phyloP scores from a whole-genome alignment of 2,113 vertebrate species.

The Oreocharis arfaki region DNA sequence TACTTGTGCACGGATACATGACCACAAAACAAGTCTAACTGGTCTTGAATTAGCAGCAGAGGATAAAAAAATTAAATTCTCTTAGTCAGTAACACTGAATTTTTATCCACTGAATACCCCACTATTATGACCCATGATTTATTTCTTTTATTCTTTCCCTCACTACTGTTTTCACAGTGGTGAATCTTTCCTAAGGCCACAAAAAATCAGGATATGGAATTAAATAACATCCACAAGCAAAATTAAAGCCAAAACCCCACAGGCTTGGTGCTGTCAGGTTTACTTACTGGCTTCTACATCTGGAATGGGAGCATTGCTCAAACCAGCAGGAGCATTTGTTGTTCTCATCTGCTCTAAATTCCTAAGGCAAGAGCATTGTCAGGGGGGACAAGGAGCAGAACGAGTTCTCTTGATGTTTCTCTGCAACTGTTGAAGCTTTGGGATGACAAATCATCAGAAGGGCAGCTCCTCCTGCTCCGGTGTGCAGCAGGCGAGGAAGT shows the following conservation, averaged over 20 bases:
- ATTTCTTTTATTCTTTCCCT: not conserved
- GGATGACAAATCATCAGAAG: not conserved
- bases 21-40: not conserved
- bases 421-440: not conserved
- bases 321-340: not conserved
- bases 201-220: not conserved
- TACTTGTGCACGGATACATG: not conserved
- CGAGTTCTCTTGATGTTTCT: not conserved
- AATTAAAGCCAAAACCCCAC: not conserved
- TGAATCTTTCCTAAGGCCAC: not conserved
- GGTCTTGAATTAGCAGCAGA: not conserved
- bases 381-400: not conserved
- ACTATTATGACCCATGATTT: no score
- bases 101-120: not conserved
- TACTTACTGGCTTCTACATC: not conserved
- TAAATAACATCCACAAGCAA: not conserved
- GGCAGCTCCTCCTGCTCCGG: not conserved
- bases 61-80: not conserved
- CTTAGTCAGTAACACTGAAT: not conserved
- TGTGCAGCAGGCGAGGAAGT: not conserved
- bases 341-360: not conserved
- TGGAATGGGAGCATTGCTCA: not conserved
- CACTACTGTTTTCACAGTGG: not conserved
- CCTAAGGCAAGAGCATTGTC: not conserved
- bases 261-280: not conserved